Evolutionary conservation across 2,797 vertebrate genomes (phyloP), one percentile per base, ranked within the genome.

Genomic region (Numenius phaeopus): DNA sequence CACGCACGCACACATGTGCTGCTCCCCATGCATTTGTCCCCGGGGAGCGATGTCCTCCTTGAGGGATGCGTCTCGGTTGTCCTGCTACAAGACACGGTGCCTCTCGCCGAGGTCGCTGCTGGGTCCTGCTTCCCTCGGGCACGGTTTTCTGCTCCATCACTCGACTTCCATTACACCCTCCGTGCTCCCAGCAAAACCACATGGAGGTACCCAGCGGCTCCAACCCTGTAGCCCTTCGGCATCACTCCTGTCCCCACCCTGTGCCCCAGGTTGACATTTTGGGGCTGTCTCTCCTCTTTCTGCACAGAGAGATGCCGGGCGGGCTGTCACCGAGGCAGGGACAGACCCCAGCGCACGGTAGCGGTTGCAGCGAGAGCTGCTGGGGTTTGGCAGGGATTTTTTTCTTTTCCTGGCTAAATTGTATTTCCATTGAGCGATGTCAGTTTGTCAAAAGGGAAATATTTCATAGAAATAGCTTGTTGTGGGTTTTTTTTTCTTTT

Each of bases 71-170:
- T n/a, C 84, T 4, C 1, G 4, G 8, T 32, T 34, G 42, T 46
- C 23, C 67, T 47, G 66, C 17, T 6, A 0, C 14, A 3, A 29
- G 84, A 1, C 11, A 1, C 0, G 6, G 6, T 2, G 80, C 3
- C 0, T 10, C 16, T 46, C 13, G 55, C 52, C 2, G 55, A 20
- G 47, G 44, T 49, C 23, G 22, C 57, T 20, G 78, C 81, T 3
- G 46, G 8, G 7, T 49, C 5, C 40, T 0, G 27, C 26, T 34
- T 69, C 54, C 82, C 79, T 9, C 0, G 75, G 77, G 79, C 54
- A 7, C 0, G 9, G 39, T 2, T 62, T 14, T 46, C 54, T 69
- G 92, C 90, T 30, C 83, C 89, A 40, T 82, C 89, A 1, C 93
- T 62, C 59, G 0, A 2, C 58, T 67, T 1, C 16, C 27, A 0